Evolutionary conservation across 92 coral and sea anemone species (phyloP).

Genomic region (Epizoanthus fatuus): DNA sequence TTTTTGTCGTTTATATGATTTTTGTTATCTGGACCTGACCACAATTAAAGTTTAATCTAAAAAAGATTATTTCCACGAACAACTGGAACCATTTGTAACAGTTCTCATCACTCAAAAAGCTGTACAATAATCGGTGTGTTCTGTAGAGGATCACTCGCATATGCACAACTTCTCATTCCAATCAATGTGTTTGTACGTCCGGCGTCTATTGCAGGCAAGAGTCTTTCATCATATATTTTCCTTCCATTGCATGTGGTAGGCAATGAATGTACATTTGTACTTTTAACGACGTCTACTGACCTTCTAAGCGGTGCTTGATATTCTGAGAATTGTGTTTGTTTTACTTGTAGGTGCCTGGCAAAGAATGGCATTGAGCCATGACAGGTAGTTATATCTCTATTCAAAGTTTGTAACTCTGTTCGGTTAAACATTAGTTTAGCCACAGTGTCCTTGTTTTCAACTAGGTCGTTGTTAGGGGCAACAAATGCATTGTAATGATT

Average conservation of each 20-base stretch:
- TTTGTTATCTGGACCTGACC: neutral
- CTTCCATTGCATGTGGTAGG: conserved; percentile 58
- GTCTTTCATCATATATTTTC: conserved; percentile 79
- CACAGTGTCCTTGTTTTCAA: neutral
- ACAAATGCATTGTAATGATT: neutral
- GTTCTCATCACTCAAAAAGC: conserved; percentile 67
- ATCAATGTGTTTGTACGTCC: neutral
- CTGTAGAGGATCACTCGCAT: neutral
- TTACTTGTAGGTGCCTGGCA: neutral
- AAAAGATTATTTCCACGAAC: no score
- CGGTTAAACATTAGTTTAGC: neutral
- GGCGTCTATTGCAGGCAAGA: conserved; percentile 52
- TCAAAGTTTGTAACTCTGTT: conserved; percentile 12
- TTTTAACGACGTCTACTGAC: neutral
- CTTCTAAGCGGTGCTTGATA: neutral
- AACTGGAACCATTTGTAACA: no score
- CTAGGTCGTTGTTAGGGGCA: neutral
- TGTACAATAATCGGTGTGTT: conserved; percentile 80
- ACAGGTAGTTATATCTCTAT: neutral
- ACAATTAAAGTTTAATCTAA: no score
- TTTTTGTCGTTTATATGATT: neutral
- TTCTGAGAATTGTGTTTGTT: conserved; percentile 11
- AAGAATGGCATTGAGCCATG: neutral
- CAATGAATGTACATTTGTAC: neutral
- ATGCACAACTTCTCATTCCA: neutral